phyloP scores from a whole-genome alignment of 2,113 vertebrate species.

The Rattus norvegicus region GRCr8 NC_086029.1:43404001-43404500 shows the following conservation, averaged over 20 bases:
- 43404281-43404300: background rate
- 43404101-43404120: background rate
- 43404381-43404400: constrained; percentile 31
- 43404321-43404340: background rate
- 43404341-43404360: background rate
- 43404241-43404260: background rate
- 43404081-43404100: background rate
- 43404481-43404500: background rate
- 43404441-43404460: constrained; percentile 31
- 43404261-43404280: background rate
- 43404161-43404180: background rate
- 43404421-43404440: constrained; percentile 39
- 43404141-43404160: background rate
- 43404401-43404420: constrained; percentile 50
- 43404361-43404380: constrained; percentile 10
- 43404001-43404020: rapidly evolving
- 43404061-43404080: background rate
- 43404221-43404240: background rate
- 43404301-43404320: background rate
- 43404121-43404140: background rate
- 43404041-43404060: background rate
- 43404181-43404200: background rate
- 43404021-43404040: too few species aligned
- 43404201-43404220: background rate
- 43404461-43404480: background rate